A percentile compares a stretch with the other conserved stretches of the same genome.
phyloP scores from a whole-genome alignment of 1,140 invertebrate species.

The Drosophila murphyi region DNA sequence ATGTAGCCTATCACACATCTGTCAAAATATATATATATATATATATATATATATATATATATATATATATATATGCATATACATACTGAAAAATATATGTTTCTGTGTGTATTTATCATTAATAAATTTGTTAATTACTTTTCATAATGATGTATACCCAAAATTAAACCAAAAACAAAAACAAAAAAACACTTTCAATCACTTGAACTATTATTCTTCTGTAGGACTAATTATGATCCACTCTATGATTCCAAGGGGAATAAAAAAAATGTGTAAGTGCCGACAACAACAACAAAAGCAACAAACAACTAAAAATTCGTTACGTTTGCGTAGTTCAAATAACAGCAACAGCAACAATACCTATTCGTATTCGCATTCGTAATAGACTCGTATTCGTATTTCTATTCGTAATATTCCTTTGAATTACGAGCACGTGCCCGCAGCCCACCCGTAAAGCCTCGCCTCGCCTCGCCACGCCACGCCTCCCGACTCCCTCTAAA shows the following conservation, averaged over 20 bases:
- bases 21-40: background rate
- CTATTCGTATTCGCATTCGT: conserved; percentile 10
- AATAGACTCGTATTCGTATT: background rate
- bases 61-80: too few species aligned
- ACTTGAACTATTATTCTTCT: conserved; percentile 44
- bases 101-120: conserved; percentile 5
- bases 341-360: conserved; percentile 36
- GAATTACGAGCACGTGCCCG: conserved; percentile 24
- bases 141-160: conserved; percentile 16
- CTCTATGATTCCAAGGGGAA: conserved; percentile 84
- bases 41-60: background rate
- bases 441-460: background rate
- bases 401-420: conserved; percentile 12
- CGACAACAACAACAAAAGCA: conserved; percentile 45
- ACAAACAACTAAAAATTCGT: conserved; percentile 36
- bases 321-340: conserved; percentile 43
- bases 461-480: too few species aligned
- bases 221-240: conserved; percentile 83
- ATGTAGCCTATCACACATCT: background rate
- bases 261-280: conserved; percentile 81
- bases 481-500: background rate
- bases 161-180: conserved; percentile 7
- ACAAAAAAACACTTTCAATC: conserved; percentile 29
- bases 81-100: background rate
- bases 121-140: conserved; percentile 1